Evolutionary conservation across 2,113 vertebrate species (phyloP).

Genomic region (Corythaixoides concolor): DNA sequence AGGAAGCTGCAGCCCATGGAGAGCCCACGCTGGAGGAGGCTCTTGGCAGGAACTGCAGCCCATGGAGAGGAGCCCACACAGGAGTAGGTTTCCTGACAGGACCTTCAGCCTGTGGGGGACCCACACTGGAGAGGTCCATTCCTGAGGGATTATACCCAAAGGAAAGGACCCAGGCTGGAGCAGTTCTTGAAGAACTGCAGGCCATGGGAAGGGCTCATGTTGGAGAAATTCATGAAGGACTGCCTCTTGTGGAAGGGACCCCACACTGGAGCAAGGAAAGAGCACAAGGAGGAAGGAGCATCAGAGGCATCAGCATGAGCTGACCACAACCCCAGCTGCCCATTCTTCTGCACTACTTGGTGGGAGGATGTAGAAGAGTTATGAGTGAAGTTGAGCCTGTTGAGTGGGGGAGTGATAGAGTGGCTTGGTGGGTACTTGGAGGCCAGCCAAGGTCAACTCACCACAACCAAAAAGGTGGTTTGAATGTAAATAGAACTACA

Average conservation of each 20-base stretch:
- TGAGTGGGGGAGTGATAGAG: background rate
- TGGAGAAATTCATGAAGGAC: background rate
- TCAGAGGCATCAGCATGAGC: background rate
- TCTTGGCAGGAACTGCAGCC: background rate
- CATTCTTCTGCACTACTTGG: background rate
- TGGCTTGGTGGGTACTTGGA: background rate
- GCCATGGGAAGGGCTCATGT: background rate
- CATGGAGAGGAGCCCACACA: background rate
- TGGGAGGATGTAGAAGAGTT: background rate
- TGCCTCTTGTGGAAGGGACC: background rate
- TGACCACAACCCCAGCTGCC: background rate
- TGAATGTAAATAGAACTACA: background rate
- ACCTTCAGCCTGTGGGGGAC: background rate
- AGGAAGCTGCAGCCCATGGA: background rate
- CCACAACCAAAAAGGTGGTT: background rate
- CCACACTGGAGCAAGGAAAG: background rate
- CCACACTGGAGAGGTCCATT: background rate
- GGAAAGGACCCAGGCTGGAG: background rate
- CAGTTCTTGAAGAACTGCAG: background rate
- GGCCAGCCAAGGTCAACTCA: background rate
- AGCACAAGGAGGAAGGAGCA: background rate
- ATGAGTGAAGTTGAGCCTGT: background rate
- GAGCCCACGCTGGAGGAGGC: background rate
- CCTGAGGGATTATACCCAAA: background rate
- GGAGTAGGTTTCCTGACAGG: background rate